Base-by-base conservation (phyloP, 2,888 invertebrate species). In the Hyles lineata region DNA sequence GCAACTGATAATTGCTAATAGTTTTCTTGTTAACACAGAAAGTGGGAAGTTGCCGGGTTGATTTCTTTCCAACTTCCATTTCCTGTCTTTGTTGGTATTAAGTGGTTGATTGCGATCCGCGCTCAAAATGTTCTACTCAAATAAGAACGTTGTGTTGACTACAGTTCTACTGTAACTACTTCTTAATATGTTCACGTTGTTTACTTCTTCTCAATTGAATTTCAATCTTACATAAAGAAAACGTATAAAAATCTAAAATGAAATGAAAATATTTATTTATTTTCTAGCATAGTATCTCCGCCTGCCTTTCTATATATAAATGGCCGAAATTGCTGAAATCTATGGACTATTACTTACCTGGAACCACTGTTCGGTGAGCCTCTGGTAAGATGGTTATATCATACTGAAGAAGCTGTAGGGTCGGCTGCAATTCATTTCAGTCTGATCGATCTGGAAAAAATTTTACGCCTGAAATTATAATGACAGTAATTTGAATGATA, bases 1-100 rank as follows among this genome's bases (percentile, higher is more conserved):
- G 85, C 87, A 82, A 83, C 89, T 90, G 90, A 92, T 92, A 92
- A 92, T 92, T 91, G 90, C 89, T 92, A 89, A 91, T 92, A 90
- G 91, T 91, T 93, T 91, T 92, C 92, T 91, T 89, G 92, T 93
- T 93, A 92, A 83, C 85, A 86, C 83, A 82, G 80, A 80, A 78
- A 87, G 88, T 85, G 82, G 82, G 76, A 87, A 90, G 88, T 90
- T 90, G 87, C 83, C 84, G 87, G 82, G 86, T 87, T 87, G 87
- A 87, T 87, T 88, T 88, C 87, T 88, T 84, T 83, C 81, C 82
- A 80, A 85, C 85, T 84, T 85, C 82, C 79, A 85, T 85, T 87
- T 85, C 81, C 80, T 76, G 79, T 82, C 77, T 82, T 79, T 77
- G 78, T 79, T 76, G 78, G 82, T 80, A 78, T 83, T 83, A 84